These are phyloP conservation scores for Psittacula echo DNA, from an alignment of 2,797 vertebrate species.

Conservation along the genomic window DNA sequence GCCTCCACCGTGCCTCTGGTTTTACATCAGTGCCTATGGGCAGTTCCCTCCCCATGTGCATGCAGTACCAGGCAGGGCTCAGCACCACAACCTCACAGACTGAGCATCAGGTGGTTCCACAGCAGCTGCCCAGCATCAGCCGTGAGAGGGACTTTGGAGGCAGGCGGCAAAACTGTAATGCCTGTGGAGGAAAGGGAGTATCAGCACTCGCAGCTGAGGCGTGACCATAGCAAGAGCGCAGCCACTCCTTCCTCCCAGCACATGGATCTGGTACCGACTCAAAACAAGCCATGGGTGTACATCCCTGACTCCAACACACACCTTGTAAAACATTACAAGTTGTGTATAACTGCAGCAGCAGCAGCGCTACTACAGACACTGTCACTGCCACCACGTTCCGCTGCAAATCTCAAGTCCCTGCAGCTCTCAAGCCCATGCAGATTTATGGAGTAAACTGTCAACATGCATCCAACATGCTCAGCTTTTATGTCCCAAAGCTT, in stretches of 20 bases:
- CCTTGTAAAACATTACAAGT: neutral
- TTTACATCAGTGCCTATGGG: neutral
- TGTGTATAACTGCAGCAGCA: neutral
- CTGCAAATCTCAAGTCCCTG: neutral
- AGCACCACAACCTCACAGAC: neutral
- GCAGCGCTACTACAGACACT: too few species aligned
- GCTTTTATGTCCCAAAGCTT: neutral
- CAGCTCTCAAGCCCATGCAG: neutral
- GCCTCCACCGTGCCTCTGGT: neutral
- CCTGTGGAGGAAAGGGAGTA: neutral
- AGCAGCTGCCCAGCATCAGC: neutral
- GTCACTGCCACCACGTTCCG: neutral
- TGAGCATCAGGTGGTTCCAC: neutral
- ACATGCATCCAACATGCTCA: neutral
- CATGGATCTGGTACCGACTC: neutral
- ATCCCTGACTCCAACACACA: neutral
- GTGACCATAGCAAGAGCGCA: neutral
- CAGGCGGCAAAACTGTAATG: neutral
- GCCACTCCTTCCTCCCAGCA: neutral
- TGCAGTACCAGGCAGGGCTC: neutral
- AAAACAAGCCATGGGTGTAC: neutral
- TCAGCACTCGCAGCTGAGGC: neutral
- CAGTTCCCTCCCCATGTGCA: accelerated
- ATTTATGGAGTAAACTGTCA: neutral
- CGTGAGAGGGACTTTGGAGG: neutral